These are phyloP conservation scores for Lithophane socia DNA, from an alignment of 2,888 invertebrate genomes.

Conservation along the genomic window DNA sequence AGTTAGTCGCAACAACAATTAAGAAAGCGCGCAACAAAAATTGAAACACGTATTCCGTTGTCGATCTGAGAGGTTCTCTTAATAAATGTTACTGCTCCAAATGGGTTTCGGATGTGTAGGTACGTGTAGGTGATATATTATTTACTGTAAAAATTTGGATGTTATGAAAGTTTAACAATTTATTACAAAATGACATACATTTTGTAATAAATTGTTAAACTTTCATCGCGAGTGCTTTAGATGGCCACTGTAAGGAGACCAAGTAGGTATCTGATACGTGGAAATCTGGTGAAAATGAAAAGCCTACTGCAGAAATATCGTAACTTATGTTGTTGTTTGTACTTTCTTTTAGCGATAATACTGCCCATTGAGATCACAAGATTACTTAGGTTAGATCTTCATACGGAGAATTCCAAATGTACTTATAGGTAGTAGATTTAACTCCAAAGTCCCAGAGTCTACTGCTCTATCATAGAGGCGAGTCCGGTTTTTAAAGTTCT, in stretches of 20 bases:
- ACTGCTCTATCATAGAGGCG: too few relatives aligned
- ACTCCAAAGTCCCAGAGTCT: too few relatives aligned
- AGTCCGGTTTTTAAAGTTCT: too few relatives aligned
- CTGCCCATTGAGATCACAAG: too few relatives aligned
- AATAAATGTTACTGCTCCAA: constrained; percentile 9
- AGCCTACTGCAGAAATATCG: neutral
- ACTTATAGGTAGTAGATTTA: too few relatives aligned
- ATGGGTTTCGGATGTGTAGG: neutral
- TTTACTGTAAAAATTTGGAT: neutral
- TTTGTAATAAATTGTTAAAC: too few relatives aligned
- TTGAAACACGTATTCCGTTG: constrained; percentile 31
- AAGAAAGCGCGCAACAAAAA: constrained; percentile 51
- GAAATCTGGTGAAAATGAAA: neutral
- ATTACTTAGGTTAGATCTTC: too few relatives aligned
- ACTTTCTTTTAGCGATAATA: too few relatives aligned
- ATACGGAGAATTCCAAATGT: too few relatives aligned
- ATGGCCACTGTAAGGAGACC: neutral
- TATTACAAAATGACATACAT: neutral
- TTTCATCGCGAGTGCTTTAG: neutral
- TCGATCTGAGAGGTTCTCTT: constrained; percentile 7
- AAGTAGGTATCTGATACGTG: neutral
- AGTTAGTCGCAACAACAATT: constrained; percentile 34
- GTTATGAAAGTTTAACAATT: neutral
- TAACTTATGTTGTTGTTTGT: neutral
- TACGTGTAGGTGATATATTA: neutral